Evolutionary conservation across 2,113 vertebrate species (phyloP).

Genomic region (Apistogramma diplotaenia): DNA sequence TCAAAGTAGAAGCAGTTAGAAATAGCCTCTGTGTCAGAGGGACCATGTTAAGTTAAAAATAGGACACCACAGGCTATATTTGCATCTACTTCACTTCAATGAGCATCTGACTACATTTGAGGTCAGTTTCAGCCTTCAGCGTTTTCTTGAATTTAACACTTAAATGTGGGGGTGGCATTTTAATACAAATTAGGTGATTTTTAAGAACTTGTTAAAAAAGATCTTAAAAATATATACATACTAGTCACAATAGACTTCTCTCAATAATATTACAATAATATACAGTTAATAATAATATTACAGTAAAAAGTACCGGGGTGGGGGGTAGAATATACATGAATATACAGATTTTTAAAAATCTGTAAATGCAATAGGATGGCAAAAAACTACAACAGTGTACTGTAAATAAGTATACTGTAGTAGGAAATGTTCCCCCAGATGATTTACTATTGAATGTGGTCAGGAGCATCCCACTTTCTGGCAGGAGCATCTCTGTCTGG

Average conservation of each 20-base stretch:
- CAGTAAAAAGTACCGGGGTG: too few species aligned
- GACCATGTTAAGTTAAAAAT: slow-evolving; percentile 39
- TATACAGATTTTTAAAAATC: too few species aligned
- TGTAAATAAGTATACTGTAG: not conserved
- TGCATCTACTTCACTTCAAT: slow-evolving; percentile 8
- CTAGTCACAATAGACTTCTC: too few species aligned
- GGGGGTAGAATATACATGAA: too few species aligned
- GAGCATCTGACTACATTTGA: slow-evolving; percentile 15
- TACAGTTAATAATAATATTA: too few species aligned
- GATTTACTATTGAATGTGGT: slow-evolving; percentile 23
- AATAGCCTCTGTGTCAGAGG: slow-evolving; percentile 32
- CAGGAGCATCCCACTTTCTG: slow-evolving; percentile 10
- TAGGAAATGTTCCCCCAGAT: slow-evolving; percentile 5
- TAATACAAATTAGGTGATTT: not conserved
- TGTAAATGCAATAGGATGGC: too few species aligned
- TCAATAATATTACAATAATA: too few species aligned
- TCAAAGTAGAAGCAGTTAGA: slow-evolving; percentile 42
- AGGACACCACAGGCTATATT: slow-evolving; percentile 17
- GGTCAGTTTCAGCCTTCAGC: slow-evolving; percentile 21
- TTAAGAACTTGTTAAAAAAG: not conserved
- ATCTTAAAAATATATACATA: too few species aligned
- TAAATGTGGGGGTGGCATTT: not conserved
- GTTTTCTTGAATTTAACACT: not conserved
- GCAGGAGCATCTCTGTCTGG: not conserved
- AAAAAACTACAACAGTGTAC: not conserved